These are phyloP conservation scores for Cremastinae sp. DNA, from an alignment of 2,888 invertebrate genomes.

Conservation along the genomic window DNA sequence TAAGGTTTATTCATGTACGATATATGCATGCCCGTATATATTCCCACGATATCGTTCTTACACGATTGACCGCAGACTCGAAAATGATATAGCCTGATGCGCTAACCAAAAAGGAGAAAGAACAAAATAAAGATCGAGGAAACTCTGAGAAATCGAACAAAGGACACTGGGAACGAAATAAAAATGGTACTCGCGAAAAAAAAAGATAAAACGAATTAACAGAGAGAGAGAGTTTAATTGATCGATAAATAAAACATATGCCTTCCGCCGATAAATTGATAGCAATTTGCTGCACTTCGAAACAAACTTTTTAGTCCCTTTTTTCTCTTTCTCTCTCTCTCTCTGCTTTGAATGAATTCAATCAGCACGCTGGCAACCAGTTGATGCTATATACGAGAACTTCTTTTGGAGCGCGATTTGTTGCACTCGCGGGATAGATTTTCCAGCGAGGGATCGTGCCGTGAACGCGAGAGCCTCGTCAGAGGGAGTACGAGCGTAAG, in stretches of 20 bases:
- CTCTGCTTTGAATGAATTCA: not conserved
- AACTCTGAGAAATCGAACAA: no score
- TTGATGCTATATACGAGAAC: not conserved
- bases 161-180: no score
- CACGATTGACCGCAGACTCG: no score
- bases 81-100: not conserved
- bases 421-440: conserved; percentile 30
- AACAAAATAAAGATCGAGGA: not conserved
- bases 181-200: no score
- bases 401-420: conserved; percentile 20
- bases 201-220: not conserved
- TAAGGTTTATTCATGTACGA: not conserved
- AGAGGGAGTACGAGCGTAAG: conserved; percentile 25
- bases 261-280: not conserved
- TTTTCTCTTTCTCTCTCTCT: no score
- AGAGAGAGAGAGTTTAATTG: not conserved
- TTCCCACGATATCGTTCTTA: not conserved
- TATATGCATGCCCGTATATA: no score
- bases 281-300: not conserved
- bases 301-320: not conserved
- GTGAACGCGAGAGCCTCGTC: conserved; percentile 35
- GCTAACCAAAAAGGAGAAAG: not conserved
- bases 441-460: conserved; percentile 19
- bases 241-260: no score
- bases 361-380: conserved; percentile 1